Conservation (phyloP, 2,888 invertebrate genomes). For the Neoitamus cyanurus region DNA sequence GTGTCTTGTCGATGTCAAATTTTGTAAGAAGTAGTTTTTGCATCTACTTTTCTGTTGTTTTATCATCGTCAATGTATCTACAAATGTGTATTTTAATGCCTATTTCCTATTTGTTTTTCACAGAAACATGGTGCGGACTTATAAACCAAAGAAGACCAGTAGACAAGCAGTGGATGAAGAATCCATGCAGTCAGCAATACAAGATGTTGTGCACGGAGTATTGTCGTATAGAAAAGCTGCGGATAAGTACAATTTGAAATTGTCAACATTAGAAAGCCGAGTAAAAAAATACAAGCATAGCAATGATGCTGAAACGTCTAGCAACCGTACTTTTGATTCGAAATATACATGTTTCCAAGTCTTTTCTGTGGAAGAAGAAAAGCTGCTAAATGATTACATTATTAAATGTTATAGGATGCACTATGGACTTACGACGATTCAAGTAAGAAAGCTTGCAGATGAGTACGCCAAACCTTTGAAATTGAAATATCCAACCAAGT, state of each 20-base stretch:
- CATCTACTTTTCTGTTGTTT: too few relatives aligned
- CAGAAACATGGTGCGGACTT: constrained; percentile 46
- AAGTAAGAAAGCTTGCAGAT: constrained; percentile 42
- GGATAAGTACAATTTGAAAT: constrained; percentile 43
- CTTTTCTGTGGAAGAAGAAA: too few relatives aligned
- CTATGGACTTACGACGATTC: constrained; percentile 5
- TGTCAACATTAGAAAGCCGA: constrained; percentile 46
- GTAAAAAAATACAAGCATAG: constrained; percentile 33
- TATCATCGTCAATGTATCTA: too few relatives aligned
- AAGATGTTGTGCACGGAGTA: constrained; percentile 42
- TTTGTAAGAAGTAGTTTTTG: too few relatives aligned
- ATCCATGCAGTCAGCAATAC: constrained; percentile 45
- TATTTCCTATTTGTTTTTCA: background rate
- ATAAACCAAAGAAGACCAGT: constrained; percentile 43
- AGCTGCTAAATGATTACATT: too few relatives aligned
- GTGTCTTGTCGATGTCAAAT: too few relatives aligned
- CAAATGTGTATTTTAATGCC: background rate
- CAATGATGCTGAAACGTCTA: constrained; percentile 30
- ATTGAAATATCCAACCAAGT: constrained; percentile 43
- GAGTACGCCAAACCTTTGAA: constrained; percentile 27
- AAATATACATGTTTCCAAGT: too few relatives aligned
- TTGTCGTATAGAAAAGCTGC: constrained; percentile 47
- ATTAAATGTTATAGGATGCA: constrained; percentile 16
- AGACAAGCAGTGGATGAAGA: constrained; percentile 46
- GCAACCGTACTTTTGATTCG: too few relatives aligned